Evolutionary conservation across 2,113 vertebrate genomes (phyloP).

Genomic region (Oceanites oceanicus): DNA sequence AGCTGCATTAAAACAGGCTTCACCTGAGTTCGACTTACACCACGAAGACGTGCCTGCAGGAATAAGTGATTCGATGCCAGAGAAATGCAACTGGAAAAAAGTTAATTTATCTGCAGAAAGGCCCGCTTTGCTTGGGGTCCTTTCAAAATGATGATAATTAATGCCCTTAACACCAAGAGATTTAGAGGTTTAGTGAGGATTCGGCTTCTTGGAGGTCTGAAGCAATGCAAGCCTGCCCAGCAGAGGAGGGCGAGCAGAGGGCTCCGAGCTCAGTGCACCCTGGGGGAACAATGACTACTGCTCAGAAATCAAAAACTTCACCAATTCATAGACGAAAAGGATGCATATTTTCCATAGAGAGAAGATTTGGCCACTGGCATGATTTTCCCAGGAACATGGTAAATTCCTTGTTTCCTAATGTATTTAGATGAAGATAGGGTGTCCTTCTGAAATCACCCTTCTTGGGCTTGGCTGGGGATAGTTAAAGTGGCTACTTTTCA

Average conservation of each 20-base stretch:
- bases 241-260: not conserved
- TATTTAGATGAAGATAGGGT: not conserved
- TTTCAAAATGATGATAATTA: not conserved
- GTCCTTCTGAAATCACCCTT: not conserved
- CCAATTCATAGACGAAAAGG: not conserved
- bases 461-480: not conserved
- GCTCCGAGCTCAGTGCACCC: not conserved
- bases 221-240: not conserved
- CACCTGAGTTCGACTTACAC: not conserved
- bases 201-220: not conserved
- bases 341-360: not conserved
- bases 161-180: not conserved
- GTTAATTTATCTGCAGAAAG: not conserved
- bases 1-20: not conserved
- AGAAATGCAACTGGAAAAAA: not conserved
- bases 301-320: not conserved
- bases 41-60: not conserved
- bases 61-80: not conserved
- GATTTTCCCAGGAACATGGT: not conserved
- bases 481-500: not conserved
- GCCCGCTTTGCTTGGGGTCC: not conserved
- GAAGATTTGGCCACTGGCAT: not conserved
- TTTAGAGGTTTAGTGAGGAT: not conserved
- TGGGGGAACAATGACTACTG: rapidly evolving
- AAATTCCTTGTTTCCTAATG: not conserved